Evolutionary conservation across 2,113 vertebrate species (phyloP), one percentile per base, ranked within the genome.

Genomic region (Prionailurus bengalensis): DNA sequence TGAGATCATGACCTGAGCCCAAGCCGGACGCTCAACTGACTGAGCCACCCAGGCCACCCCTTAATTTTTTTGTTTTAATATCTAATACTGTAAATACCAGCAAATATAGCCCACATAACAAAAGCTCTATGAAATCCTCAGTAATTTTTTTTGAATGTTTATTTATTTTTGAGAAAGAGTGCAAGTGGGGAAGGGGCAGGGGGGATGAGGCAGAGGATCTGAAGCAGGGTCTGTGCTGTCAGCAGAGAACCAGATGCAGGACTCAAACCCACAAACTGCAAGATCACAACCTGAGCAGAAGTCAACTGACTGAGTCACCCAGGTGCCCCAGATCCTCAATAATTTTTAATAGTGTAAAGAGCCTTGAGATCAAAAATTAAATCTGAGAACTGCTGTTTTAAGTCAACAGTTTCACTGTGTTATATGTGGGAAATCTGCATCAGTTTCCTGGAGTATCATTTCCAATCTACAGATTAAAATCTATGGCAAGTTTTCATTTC

Each of bases 81-180:
- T 31, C 36, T 96, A 91, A 55, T 79, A 73, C 23, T 90, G 29
- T 53, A 93, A 80, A 51, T 29, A 90, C n/a, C 53, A 79, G 89
- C 76, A 89, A 4, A 80, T 68, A 83, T 7, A 89, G 55, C 29
- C 53, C n/a, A 85, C 31, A 17, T 85, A 85, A 80, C 23, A 88
- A 92, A 81, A 86, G 55, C 25, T 94, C 53, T 90, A 39, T 90
- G 36, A 96, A 48, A 48, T 13, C 33, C 55, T 94, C 79, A 55
- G 68, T 66, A 82, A 58, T 61, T 61, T 61, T 61, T 61, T 61
- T 61, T 21, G 45, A 61, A 61, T 23, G 19, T 61, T 61, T 61
- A 58, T 58, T 15, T 53, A 55, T 23, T 61, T 51, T 58, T 21
- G 55, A 58, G 55, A 58, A 58, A 61, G 19, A 61, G 58, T 61